A percentile compares a stretch with the other conserved stretches of the same genome.
Conservation (phyloP, 2,113 vertebrate genomes). For the Acrocephalus kingi region DNA sequence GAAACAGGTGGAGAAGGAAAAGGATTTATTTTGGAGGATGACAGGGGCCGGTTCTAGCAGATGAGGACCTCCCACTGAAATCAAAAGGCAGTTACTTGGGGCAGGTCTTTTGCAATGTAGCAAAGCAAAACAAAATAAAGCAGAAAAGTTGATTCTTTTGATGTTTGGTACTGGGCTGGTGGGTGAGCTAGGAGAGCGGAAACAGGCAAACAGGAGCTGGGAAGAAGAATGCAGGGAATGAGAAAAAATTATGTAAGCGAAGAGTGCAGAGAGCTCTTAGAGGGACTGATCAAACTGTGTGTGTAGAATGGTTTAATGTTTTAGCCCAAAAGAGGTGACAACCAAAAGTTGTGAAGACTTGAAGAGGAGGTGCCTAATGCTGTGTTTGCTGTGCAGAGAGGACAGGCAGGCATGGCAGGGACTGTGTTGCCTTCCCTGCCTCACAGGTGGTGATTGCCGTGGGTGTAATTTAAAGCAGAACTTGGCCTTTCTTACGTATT, state of each 20-base stretch:
- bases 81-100: background rate
- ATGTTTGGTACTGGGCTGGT: background rate
- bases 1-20: background rate
- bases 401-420: accelerated
- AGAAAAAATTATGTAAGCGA: accelerated
- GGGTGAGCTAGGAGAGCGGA: background rate
- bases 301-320: background rate
- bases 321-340: background rate
- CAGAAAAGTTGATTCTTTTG: background rate
- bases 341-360: background rate
- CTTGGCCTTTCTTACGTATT: background rate
- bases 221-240: background rate
- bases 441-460: accelerated
- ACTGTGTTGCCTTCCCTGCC: accelerated
- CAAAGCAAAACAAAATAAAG: background rate
- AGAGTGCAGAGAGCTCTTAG: background rate
- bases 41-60: background rate
- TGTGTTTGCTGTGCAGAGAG: background rate
- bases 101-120: background rate
- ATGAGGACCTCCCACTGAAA: background rate
- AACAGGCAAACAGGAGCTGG: background rate
- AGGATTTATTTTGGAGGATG: background rate
- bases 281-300: too few relatives aligned
- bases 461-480: background rate
- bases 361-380: background rate